Evolutionary conservation across 2,888 invertebrate species (phyloP), one percentile per base, ranked within the genome.

Genomic region (Lasioglossum pauxillum): DNA sequence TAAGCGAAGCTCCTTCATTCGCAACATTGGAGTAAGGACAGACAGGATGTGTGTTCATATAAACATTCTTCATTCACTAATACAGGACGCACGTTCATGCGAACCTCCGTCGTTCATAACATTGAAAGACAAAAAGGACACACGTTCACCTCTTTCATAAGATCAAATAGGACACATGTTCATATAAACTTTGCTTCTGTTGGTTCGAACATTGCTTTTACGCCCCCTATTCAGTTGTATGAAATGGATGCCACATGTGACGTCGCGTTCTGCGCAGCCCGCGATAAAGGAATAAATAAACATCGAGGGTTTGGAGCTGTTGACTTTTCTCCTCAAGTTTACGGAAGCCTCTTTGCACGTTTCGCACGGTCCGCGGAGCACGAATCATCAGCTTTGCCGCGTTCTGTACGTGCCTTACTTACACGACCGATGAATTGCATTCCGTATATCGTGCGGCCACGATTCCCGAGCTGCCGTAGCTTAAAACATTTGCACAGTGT

Each of bases 371-470:
- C 19, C 23, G 12, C 35, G 38, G 38, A 35, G 35, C 67, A 69
- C 35, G 67, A 69, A 38, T 69, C 67, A 69, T 69, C 67, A 35
- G 35, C 67, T 69, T 23, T 35, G 23, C 67, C 35, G 67, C 67
- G 23, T 35, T 23, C 67, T 69, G 67, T 69, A 69, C 67, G 67
- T 38, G 67, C 19, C 38, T 41, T 71, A 71, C 71, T 71, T 71
- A 71, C 46, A 46, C 31, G 46, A 44, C 72, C 72, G 73, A 73
- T 49, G 46, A 73, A 73, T 73, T 23, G 46, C 73, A 49, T 46
- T 53, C 46, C 53, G 31, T n/a, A 14, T 60, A 16, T 69, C 35
- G 19, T 31, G 27, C 23, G 12, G 49, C 19, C 19, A 67, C 64
- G 44, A 16, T 75, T 41, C 23, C 46, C 12, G 38, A 41, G 38